Base-by-base conservation (phyloP, 92 coral and sea anemone species). In the Heliopora coerulea region DNA sequence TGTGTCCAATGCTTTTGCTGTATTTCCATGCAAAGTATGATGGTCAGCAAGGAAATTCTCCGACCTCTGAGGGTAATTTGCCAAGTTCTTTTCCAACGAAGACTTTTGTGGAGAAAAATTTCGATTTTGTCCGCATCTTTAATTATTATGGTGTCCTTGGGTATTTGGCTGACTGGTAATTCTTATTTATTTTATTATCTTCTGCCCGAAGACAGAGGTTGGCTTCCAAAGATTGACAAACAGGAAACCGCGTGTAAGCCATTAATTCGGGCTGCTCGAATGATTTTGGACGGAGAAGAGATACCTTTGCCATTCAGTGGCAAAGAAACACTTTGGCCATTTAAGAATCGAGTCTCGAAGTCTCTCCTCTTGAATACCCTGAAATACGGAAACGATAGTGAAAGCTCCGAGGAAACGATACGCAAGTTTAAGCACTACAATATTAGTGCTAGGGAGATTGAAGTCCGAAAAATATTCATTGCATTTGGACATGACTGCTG, bases 401-500 rank as follows among this genome's bases (percentile, higher is more conserved):
- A 66, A 14, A 66, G 37, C 23, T 12, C 54, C 2, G 56, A 8
- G 7, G 57, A 28, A 24, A 20, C 23, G 5, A 17, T 10, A 62
- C 40, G 34, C 2, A 33, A 44, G 46, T 3, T 6, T 31, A 61
- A 1, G 24, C 24, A 31, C 15, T 61, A 2, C 23, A 67, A 67
- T n/a, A 19, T 28, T 8, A 44, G 19, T 44, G n/a, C 58, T 28
- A 67, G 74, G 12, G 59, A 44, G 3, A 49, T 44, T 44, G n/a
- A 44, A 21, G 59, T 3, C 21, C 13, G 58, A 12, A 69, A 50
- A 35, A n/a, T 69, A 8, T 32, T 69, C 13, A 52, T 69, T 34
- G 52, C 76, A 2, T 69, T 69, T 69, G 76, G 76, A 23, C 62
- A 69, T 32, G 52, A 69, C 19, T 69, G 76, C 52, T 69, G 74